These are phyloP conservation scores for Trypoxylon attenuatum DNA, from an alignment of 2,888 invertebrate species.

Conservation along the genomic window DNA sequence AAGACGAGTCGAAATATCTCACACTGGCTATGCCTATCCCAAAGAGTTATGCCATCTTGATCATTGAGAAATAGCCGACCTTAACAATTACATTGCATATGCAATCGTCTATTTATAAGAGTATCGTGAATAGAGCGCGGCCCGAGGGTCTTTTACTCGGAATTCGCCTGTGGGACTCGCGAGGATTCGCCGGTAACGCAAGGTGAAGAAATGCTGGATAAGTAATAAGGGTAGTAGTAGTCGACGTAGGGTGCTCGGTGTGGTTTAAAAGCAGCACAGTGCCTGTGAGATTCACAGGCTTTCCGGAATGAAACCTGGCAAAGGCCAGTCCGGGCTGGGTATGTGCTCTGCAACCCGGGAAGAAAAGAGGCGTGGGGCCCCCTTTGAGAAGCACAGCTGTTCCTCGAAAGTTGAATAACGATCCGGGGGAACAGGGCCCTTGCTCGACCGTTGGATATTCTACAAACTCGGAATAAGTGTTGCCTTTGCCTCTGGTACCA, in stretches of 20 bases:
- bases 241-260: background rate
- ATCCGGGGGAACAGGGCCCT: constrained; percentile 37
- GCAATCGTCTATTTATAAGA: too few relatives aligned
- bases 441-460: constrained; percentile 36
- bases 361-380: constrained; percentile 51
- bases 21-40: too few relatives aligned
- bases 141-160: too few relatives aligned
- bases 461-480: constrained; percentile 33
- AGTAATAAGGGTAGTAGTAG: constrained; percentile 1
- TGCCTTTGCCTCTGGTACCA: constrained; percentile 12
- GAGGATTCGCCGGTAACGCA: too few relatives aligned
- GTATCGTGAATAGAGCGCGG: too few relatives aligned
- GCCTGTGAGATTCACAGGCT: constrained; percentile 24
- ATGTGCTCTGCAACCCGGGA: constrained; percentile 38
- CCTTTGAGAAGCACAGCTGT: constrained; percentile 57
- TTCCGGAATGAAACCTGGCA: constrained; percentile 25
- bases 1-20: too few relatives aligned
- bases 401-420: constrained; percentile 62
- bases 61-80: too few relatives aligned
- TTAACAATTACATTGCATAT: too few relatives aligned
- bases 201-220: background rate
- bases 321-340: constrained; percentile 23
- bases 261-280: constrained; percentile 35
- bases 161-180: background rate
- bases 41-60: too few relatives aligned